These are phyloP conservation scores for Fragum sueziense DNA, from an alignment of 2,888 invertebrate genomes.

Conservation along the genomic window DNA sequence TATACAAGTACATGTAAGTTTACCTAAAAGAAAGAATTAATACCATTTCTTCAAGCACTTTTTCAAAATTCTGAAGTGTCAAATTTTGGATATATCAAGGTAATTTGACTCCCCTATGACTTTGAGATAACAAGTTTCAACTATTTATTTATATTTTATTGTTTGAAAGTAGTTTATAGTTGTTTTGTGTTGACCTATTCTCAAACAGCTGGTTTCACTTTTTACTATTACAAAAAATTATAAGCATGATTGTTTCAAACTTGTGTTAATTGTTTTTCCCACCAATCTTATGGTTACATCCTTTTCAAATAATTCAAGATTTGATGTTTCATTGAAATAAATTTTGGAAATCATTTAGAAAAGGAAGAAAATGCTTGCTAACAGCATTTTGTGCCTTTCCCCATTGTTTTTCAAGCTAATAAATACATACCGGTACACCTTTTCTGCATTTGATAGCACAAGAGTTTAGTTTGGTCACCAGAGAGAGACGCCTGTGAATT, in stretches of 20 bases:
- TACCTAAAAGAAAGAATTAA: too few species aligned
- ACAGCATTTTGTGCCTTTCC: neutral
- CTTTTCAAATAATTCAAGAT: neutral
- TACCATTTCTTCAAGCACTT: too few species aligned
- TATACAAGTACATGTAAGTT: too few species aligned
- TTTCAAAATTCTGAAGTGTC: too few species aligned
- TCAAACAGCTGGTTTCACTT: conserved; percentile 56
- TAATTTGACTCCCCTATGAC: too few species aligned
- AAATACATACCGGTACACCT: too few species aligned
- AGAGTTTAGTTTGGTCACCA: too few species aligned
- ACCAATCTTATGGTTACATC: neutral
- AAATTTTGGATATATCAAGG: too few species aligned
- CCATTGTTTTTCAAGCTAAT: neutral
- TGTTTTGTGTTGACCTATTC: conserved; percentile 40
- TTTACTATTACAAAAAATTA: conserved; percentile 48
- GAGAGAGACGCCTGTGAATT: too few species aligned
- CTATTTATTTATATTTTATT: conserved; percentile 28
- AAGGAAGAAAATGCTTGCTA: neutral
- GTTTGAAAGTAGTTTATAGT: conserved; percentile 50
- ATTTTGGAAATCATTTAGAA: neutral
- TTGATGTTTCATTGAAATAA: neutral
- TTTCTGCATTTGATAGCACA: too few species aligned
- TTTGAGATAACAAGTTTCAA: too few species aligned
- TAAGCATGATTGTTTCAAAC: conserved; percentile 43
- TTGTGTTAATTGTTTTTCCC: neutral